These are phyloP conservation scores for Pipistrellus nathusii DNA, from an alignment of 2,797 vertebrate species.

Conservation along the genomic window DNA sequence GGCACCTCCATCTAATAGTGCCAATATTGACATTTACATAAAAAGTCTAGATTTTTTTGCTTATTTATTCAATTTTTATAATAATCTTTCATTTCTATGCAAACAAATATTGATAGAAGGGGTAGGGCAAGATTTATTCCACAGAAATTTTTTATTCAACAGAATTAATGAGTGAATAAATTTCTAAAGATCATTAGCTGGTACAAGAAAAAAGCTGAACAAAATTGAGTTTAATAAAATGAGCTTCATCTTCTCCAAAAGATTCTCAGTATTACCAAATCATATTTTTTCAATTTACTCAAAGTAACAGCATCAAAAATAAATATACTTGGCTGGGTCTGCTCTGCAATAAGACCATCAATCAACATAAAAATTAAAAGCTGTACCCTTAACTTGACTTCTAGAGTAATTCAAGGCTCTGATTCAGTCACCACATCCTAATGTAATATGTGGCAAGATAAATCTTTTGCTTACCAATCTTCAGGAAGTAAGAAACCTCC, in stretches of 20 bases:
- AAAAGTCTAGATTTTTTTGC: slow-evolving; percentile 25
- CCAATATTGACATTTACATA: neutral
- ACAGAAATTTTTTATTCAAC: slow-evolving; percentile 51
- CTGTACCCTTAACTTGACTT: slow-evolving; percentile 22
- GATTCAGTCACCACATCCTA: slow-evolving; percentile 78
- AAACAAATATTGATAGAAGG: slow-evolving; percentile 17
- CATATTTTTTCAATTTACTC: slow-evolving; percentile 58
- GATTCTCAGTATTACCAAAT: slow-evolving; percentile 48
- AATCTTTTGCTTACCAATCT: slow-evolving; percentile 62
- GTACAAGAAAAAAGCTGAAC: slow-evolving; percentile 41
- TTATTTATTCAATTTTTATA: slow-evolving; percentile 49
- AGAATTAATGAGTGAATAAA: slow-evolving; percentile 60
- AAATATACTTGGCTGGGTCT: slow-evolving; percentile 47
- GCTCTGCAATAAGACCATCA: slow-evolving; percentile 53
- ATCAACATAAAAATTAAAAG: slow-evolving; percentile 76
- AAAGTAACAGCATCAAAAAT: slow-evolving; percentile 53
- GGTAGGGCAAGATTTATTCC: neutral
- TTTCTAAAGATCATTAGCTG: slow-evolving; percentile 56
- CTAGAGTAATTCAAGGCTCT: slow-evolving; percentile 66
- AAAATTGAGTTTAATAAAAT: slow-evolving; percentile 60
- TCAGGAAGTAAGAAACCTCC: slow-evolving; percentile 74
- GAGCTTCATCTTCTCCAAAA: slow-evolving; percentile 48
- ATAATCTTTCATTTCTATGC: slow-evolving; percentile 54
- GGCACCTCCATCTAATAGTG: neutral
- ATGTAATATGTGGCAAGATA: slow-evolving; percentile 73